Base-by-base conservation (phyloP, 2,888 invertebrate species). In the Dendrolimus pini region DNA sequence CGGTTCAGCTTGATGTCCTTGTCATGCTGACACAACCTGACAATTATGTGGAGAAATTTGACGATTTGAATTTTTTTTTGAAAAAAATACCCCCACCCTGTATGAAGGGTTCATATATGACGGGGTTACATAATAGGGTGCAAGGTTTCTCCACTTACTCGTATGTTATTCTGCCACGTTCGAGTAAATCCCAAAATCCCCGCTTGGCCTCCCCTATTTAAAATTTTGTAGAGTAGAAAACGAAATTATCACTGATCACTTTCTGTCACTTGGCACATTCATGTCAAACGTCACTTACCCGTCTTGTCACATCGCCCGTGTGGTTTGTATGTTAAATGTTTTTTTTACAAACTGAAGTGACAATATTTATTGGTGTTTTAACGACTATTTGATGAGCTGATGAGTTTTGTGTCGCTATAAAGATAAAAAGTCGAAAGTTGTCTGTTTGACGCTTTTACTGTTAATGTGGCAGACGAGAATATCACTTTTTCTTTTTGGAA, bases 301-400 rank as follows among this genome's bases (percentile, higher is more conserved):
- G 8, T 47, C 47, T 12, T 10, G 47, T 47, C 47, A 47, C 47
- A 10, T 12, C 47, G 12, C 12, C 47, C 12, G 47, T 47, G 47
- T 9, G 47, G 8, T 12, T 47, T 47, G 57, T 57, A 54, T 53
- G 59, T 61, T 57, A 60, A 58, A 58, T 52, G 7, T 70, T 65
- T 61, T 54, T 71, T 66, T 64, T 58, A 57, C 52, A 54, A 52
- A 54, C 58, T 54, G 72, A 68, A 68, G 63, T 57, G 63, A 64
- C 62, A 63, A 67, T 67, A 72, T 70, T 74, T 71, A 71, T 70
- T 65, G 60, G 56, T 58, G 60, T 65, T 71, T 73, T 74, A 72
- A 75, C 68, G 69, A 69, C 56, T 58, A 41, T 57, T 56, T 72
- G 71, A 74, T 68, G 74, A 67, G 65, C 62, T 67, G 69, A 60